These are phyloP conservation scores for Halcyon senegalensis DNA, from an alignment of 2,113 vertebrate species.

Conservation along the genomic window DNA sequence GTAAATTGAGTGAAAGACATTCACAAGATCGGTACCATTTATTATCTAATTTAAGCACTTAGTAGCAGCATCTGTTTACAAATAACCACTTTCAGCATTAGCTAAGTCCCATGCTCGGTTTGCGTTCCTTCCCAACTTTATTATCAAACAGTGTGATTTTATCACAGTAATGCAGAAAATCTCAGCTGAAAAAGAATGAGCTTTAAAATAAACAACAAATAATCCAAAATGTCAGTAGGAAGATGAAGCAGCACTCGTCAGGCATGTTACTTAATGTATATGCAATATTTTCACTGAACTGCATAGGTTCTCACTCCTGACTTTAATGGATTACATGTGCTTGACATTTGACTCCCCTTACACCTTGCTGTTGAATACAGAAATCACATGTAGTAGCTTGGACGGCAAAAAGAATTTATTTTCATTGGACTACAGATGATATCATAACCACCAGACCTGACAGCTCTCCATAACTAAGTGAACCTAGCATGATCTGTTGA, in stretches of 20 bases:
- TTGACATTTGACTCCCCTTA: background rate
- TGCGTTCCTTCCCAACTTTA: slow-evolving; percentile 10
- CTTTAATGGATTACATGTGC: background rate
- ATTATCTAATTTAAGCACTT: slow-evolving; percentile 68
- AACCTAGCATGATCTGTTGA: background rate
- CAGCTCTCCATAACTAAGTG: background rate
- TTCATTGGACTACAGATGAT: background rate
- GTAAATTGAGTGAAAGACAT: slow-evolving; percentile 45
- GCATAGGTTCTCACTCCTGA: background rate
- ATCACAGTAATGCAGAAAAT: background rate
- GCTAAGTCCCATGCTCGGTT: background rate
- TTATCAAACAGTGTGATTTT: slow-evolving; percentile 39
- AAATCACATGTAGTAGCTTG: background rate
- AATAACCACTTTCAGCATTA: slow-evolving; percentile 26
- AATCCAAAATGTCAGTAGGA: background rate
- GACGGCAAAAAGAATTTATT: background rate
- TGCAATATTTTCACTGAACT: background rate
- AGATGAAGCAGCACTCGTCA: background rate
- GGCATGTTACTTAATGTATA: background rate
- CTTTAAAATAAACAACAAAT: background rate
- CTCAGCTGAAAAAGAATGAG: background rate
- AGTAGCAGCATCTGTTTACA: slow-evolving; percentile 57
- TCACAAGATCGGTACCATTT: slow-evolving; percentile 58
- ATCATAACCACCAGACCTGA: background rate
- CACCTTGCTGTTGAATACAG: background rate